A percentile compares a stretch with the other conserved stretches of the same genome.
Conservation (phyloP, 35 echinoderm and acorn worm species). For the Nesometra sesokonis region DNA sequence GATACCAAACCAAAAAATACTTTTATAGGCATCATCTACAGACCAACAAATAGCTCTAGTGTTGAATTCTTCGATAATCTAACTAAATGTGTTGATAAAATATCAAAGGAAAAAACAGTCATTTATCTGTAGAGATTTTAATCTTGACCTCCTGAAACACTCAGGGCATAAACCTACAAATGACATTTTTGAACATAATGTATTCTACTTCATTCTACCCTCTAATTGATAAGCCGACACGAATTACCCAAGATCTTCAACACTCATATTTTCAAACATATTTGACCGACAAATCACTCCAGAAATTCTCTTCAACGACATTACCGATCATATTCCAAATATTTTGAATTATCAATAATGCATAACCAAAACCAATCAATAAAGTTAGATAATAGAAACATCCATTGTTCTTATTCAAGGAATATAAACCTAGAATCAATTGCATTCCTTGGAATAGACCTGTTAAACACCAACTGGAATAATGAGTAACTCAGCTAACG, state of each 20-base stretch:
- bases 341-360: background rate
- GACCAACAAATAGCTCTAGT: no score
- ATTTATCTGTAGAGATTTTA: no score
- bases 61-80: no score
- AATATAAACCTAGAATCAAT: background rate
- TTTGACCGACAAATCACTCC: background rate
- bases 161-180: background rate
- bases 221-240: slow-evolving; percentile 4
- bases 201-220: background rate
- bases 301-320: background rate
- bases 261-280: slow-evolving; percentile 13
- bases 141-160: no score
- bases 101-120: background rate
- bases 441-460: no score
- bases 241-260: background rate
- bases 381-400: background rate
- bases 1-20: background rate
- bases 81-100: no score
- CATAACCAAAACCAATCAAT: background rate
- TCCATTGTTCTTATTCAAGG: background rate
- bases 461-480: background rate
- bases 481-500: background rate
- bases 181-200: background rate
- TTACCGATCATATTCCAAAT: slow-evolving; percentile 12
- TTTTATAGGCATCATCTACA: background rate